Base-by-base conservation (phyloP, 1,140 invertebrate genomes). In the Augochlora pura region DNA sequence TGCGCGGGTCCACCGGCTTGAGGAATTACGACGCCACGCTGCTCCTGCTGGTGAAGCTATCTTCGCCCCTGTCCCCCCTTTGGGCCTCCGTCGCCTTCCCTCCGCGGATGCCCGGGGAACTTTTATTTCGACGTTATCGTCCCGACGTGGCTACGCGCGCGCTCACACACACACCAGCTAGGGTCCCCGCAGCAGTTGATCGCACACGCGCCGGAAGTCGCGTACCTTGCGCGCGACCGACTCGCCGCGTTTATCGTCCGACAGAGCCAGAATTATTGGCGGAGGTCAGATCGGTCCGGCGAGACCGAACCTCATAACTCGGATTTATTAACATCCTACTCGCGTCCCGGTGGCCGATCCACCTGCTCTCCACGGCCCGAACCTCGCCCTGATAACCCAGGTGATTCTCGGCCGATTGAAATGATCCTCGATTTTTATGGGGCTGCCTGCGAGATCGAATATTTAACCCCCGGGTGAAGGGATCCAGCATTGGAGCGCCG, bases 91-190 rank as follows among this genome's bases (percentile, higher is more conserved):
- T 57, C 42, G 10, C 42, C 0, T 2, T 52, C 57, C 16, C 54
- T n/a, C 39, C 6, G 2, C 80, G 62, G 66, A 78, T 65, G 78
- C 70, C 67, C 42, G 70, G 59, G 12, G 49, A 82, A 78, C 80
- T 85, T 85, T 86, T 82, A 85, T 85, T 82, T 74, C 76, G 67
- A 80, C 76, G 75, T 72, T 82, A 82, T 82, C 80, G 52, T 75
- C 39, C 25, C 25, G 27, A 27, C 39, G 18, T 78, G 64, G 42
- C 38, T n/a, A n/a, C n/a, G n/a, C n/a, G n/a, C n/a, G n/a, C 32
- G 46, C 60, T n/a, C 39, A 23, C 42, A 27, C 38, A 38, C 69
- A 38, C n/a, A 21, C 4, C 14, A 27, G n/a, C n/a, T n/a, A n/a
- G n/a, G n/a, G n/a, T 25, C 21, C 32, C 60, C 0, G 6, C 62